These are phyloP conservation scores for Nasonia vitripennis DNA, from an alignment of 1,140 invertebrate species.

Conservation along the genomic window DNA sequence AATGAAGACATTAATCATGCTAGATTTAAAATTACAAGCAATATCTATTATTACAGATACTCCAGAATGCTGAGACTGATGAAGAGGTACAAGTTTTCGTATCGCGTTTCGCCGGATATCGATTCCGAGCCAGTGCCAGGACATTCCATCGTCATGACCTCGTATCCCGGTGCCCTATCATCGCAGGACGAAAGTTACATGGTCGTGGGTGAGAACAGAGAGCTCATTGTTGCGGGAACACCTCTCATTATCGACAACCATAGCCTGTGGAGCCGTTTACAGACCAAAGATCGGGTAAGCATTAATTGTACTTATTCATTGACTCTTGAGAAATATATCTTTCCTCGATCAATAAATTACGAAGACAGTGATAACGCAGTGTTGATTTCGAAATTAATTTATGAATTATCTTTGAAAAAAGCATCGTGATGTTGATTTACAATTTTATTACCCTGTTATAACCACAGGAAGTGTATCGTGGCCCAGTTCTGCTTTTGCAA, in stretches of 20 bases:
- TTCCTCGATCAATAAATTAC: no score
- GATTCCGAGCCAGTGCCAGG: constrained; percentile 79
- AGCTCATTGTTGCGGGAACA: constrained; percentile 78
- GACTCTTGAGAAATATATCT: no score
- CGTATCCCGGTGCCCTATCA: constrained; percentile 90
- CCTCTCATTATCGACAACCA: constrained; percentile 67
- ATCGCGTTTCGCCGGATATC: constrained; percentile 77
- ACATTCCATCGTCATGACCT: constrained; percentile 80
- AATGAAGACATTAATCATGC: no score
- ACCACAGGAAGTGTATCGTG: no score
- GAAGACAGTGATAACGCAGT: no score
- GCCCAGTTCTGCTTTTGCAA: no score
- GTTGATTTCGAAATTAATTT: no score
- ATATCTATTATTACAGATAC: constrained; percentile 76
- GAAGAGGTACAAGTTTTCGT: constrained; percentile 92
- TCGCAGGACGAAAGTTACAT: constrained; percentile 93
- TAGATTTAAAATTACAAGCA: no score
- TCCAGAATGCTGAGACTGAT: constrained; percentile 91
- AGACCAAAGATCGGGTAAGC: constrained; percentile 59
- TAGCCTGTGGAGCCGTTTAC: constrained; percentile 58
- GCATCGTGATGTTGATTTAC: no score
- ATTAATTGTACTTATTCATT: neutral
- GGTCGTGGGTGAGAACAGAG: constrained; percentile 74
- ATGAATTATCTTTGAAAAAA: no score
- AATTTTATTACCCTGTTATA: no score